Conservation (phyloP, 2,113 vertebrate species). For the Etheostoma cragini region DNA sequence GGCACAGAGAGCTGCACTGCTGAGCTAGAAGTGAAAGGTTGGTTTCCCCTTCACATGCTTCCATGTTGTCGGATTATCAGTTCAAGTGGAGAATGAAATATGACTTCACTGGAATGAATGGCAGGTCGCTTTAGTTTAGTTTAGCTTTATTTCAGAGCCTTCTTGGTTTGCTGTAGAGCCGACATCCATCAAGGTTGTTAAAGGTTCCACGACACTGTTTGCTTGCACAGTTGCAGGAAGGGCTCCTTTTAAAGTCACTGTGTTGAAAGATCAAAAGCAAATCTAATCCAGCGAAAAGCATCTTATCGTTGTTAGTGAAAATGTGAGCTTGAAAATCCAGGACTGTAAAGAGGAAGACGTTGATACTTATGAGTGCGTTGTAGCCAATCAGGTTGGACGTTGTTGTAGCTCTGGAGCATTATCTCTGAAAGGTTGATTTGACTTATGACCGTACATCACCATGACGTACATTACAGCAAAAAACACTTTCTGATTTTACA, state of each 20-base stretch:
- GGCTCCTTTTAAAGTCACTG: conserved; percentile 88
- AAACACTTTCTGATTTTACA: neutral
- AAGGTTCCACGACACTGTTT: conserved; percentile 86
- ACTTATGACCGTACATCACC: neutral
- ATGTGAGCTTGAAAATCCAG: conserved; percentile 86
- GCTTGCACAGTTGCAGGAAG: conserved; percentile 89
- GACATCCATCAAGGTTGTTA: conserved; percentile 86
- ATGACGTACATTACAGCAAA: neutral
- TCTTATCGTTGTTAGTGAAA: conserved; percentile 78
- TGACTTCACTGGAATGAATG: neutral
- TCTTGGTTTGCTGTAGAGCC: conserved; percentile 88
- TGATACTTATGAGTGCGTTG: conserved; percentile 90
- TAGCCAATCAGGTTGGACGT: conserved; percentile 91
- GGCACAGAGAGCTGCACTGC: conserved; percentile 91
- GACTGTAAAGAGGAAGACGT: conserved; percentile 88
- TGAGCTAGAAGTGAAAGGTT: conserved; percentile 94
- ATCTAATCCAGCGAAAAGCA: conserved; percentile 91
- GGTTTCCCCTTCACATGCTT: conserved; percentile 46
- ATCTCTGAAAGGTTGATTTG: conserved; percentile 91
- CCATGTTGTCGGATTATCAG: neutral
- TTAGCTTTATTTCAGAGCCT: conserved; percentile 85
- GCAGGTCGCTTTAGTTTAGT: neutral
- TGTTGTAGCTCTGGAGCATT: conserved; percentile 86
- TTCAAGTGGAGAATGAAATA: neutral
- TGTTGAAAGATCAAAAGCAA: conserved; percentile 90